Evolutionary conservation across 2,888 invertebrate genomes (phyloP), one percentile per base, ranked within the genome.

Genomic region (Dichetophora obliterata): DNA sequence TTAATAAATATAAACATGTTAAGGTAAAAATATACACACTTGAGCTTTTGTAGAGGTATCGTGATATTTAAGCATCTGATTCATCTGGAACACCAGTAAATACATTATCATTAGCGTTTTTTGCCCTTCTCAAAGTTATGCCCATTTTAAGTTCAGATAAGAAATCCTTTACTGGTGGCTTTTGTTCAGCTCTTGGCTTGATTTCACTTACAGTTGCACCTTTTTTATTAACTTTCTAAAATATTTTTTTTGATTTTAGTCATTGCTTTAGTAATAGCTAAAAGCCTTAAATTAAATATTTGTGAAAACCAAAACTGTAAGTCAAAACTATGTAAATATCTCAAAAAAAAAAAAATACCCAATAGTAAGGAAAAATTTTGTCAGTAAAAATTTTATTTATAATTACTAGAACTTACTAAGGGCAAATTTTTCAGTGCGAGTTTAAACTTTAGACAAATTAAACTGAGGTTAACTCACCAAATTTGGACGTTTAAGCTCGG

Each of bases 11-110:
- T 37, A 9, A 37, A 31, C n/a, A 65, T 19, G 65, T 22, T 37
- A 5, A 14, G 5, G n/a, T 66, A 43, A 27, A 61, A 16, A 61
- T 63, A 31, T 63, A 31, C 5, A 5, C 24, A 11, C 43, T 14
- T 11, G 14, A 2, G 43, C 43, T 43, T 43, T 43, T 43, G 43
- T 95, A 95, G 87, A 92, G 93, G 80, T 96, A 96, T 88, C 96
- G 93, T 27, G 24, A 48, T 66, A 0, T 22, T 75, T 79, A 85
- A 37, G 81, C 86, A 22, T 83, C 80, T 9, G 87, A 86, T 75
- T 87, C 86, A 1, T 83, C 81, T 5, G 80, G 48, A 34, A 5
- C 63, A 16, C 81, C 83, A 5, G 77, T 79, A 4, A 81, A 83
- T 1, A 84, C 82, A 81, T 85, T 86, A 68, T 85, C 83, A 5